Evolutionary conservation across 1,140 invertebrate genomes (phyloP).

Genomic region (Bombyx mori): DNA sequence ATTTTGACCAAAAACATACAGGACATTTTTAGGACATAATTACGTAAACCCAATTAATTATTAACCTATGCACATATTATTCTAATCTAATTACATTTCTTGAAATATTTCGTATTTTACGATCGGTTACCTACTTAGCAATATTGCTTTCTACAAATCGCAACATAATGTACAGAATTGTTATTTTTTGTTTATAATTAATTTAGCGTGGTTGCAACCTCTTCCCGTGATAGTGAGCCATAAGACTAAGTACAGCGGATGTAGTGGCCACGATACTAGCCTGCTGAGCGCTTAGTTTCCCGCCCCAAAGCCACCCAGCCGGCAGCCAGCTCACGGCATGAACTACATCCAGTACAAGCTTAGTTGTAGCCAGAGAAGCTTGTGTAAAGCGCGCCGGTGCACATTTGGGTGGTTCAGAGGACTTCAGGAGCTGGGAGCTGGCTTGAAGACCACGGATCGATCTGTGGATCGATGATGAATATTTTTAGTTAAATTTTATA

Average conservation of each 20-base stretch:
- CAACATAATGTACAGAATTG: neutral
- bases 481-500: neutral
- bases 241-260: slow-evolving; percentile 35
- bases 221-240: slow-evolving; percentile 46
- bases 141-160: neutral
- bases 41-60: too few species aligned
- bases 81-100: too few species aligned
- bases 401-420: slow-evolving; percentile 32
- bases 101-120: too few species aligned
- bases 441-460: slow-evolving; percentile 41
- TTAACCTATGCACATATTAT: too few species aligned
- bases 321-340: slow-evolving; percentile 56
- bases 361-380: slow-evolving; percentile 38
- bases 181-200: neutral
- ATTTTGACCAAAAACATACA: too few species aligned
- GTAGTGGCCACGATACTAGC: slow-evolving; percentile 33
- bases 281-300: slow-evolving; percentile 20
- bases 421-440: slow-evolving; percentile 26
- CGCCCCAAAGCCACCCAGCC: slow-evolving; percentile 51
- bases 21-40: too few species aligned
- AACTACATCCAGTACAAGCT: slow-evolving; percentile 39
- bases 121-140: too few species aligned
- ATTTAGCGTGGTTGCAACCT: slow-evolving; percentile 25
- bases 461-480: slow-evolving; percentile 18
- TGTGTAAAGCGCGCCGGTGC: slow-evolving; percentile 39